Conservation (phyloP, 2,797 vertebrate genomes). For the Vireo griseus region DNA sequence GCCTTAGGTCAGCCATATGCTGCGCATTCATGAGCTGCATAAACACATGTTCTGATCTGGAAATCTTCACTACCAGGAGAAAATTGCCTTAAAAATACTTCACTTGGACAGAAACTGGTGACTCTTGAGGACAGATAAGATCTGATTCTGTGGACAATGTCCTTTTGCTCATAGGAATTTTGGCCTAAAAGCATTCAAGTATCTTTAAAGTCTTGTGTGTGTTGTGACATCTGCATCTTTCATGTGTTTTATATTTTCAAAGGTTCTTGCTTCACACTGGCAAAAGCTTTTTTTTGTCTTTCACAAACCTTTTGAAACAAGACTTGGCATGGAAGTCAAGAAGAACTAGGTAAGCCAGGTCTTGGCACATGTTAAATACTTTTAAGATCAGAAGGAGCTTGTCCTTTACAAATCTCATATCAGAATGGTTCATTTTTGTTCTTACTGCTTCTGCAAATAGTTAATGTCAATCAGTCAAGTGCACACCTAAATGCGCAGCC, state of each 20-base stretch:
- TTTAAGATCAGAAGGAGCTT: background rate
- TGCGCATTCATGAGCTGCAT: background rate
- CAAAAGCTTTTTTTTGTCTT: background rate
- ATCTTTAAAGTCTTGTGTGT: background rate
- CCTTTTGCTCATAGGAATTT: background rate
- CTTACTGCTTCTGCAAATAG: background rate
- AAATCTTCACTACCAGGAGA: background rate
- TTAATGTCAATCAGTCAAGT: background rate
- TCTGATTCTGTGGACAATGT: background rate
- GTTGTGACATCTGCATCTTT: background rate
- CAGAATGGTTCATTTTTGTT: background rate
- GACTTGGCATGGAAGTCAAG: background rate
- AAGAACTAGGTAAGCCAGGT: background rate
- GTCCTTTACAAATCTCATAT: background rate
- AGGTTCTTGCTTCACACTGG: background rate
- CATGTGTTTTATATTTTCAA: background rate
- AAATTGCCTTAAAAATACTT: background rate
- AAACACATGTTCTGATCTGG: fast-evolving
- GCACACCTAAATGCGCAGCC: background rate
- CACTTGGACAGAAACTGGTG: background rate
- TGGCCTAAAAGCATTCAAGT: background rate
- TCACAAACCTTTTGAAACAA: background rate
- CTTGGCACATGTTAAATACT: background rate
- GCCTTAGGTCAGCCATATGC: background rate
- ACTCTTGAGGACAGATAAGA: background rate